A percentile compares a stretch with the other conserved stretches of the same genome.
Evolutionary conservation across 2,113 vertebrate genomes (phyloP).

Genomic region (Jacana jacana): DNA sequence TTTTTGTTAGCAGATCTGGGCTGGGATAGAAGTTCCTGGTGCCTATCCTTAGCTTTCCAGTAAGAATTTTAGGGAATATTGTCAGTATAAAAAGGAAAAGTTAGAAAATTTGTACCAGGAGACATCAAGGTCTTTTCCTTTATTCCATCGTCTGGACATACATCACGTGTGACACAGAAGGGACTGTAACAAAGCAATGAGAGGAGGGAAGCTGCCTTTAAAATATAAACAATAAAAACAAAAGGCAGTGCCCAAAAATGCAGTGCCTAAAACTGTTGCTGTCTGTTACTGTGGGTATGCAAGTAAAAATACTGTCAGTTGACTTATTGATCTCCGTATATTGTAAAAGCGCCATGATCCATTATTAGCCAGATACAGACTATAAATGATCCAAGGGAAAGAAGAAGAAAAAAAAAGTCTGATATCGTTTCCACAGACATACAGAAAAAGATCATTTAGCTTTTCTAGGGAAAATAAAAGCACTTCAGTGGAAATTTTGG

Average conservation of each 20-base stretch:
- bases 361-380: neutral
- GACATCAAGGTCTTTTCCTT: neutral
- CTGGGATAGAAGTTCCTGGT: neutral
- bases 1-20: neutral
- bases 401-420: neutral
- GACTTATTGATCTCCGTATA: neutral
- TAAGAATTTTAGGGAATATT: neutral
- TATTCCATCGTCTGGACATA: neutral
- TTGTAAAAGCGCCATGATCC: neutral
- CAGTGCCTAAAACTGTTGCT: neutral
- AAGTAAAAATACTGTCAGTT: neutral
- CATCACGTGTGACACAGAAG: fast-evolving
- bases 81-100: neutral
- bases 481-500: neutral
- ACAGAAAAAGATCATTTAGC: neutral
- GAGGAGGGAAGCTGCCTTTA: neutral
- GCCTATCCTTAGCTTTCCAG: neutral
- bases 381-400: neutral
- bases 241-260: neutral
- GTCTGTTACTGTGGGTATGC: neutral
- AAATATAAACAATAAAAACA: neutral
- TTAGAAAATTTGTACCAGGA: neutral
- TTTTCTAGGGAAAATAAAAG: neutral
- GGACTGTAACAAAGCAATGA: neutral
- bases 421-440: neutral